Evolutionary conservation across 2,113 vertebrate species (phyloP).

Genomic region (Calyptomena viridis): DNA sequence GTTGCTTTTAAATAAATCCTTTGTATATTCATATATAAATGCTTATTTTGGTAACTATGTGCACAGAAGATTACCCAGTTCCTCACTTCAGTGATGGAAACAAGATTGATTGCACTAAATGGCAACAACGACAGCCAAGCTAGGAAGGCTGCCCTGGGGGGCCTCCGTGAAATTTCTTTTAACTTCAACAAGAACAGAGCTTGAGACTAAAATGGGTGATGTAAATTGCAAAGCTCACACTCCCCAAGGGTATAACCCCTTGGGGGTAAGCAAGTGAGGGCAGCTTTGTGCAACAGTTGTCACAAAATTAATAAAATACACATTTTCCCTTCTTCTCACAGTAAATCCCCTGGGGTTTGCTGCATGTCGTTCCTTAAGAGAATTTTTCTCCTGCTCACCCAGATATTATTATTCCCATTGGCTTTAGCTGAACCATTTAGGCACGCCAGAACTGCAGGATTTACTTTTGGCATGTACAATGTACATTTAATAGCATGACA

Average conservation of each 20-base stretch:
- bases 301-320: background rate
- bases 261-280: background rate
- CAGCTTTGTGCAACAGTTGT: background rate
- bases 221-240: background rate
- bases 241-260: background rate
- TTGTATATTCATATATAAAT: constrained; percentile 31
- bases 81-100: constrained; percentile 14
- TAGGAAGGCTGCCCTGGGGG: background rate
- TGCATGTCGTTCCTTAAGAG: background rate
- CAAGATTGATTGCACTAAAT: constrained; percentile 33
- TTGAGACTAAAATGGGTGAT: background rate
- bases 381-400: background rate
- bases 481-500: background rate
- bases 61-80: constrained; percentile 18
- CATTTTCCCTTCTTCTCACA: background rate
- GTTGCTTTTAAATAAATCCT: constrained; percentile 21
- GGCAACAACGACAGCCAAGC: background rate
- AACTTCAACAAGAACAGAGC: background rate
- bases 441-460: background rate
- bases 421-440: constrained; percentile 6
- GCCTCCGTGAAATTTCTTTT: constrained; percentile 17
- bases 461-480: background rate
- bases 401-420: constrained; percentile 3
- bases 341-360: background rate
- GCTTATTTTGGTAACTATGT: constrained; percentile 43